Base-by-base conservation (phyloP, 2,888 invertebrate genomes). In the Catocala fraxini region DNA sequence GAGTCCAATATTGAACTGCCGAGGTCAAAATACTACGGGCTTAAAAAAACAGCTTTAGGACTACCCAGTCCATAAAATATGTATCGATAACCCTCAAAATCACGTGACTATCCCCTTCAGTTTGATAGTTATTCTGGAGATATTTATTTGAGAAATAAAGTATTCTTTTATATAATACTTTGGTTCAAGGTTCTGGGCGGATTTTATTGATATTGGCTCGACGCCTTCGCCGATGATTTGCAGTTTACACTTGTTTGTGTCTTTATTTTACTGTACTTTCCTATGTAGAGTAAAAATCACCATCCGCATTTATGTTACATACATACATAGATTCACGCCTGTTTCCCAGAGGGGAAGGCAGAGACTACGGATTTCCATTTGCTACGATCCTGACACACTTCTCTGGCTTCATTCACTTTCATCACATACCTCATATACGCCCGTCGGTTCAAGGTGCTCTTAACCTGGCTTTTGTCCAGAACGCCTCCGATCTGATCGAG, bases 141-240 rank as follows among this genome's bases (percentile, higher is more conserved):
- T 51, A 60, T 55, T 56, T 61, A 61, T 61, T 51, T 25, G 35
- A 49, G 34, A 33, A 56, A 51, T 58, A 56, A 52, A 59, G 49
- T 35, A 46, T 51, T 59, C 54, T 56, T 60, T 43, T 39, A 25
- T 34, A 51, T 53, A 47, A 12, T 52, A 47, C 49, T 46, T 47
- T n/a, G 56, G 71, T 70, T 72, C 63, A 75, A 74, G 65, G 70
- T 58, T 51, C 4, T 47, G 34, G 51, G 52, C 39, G 35, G 12
- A 13, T 49, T 74, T 70, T 72, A 74, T 74, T 70, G 74, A 74
- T 72, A 70, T 75, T 74, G 75, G 75, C 70, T 65, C 70, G 49
- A 68, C 51, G 74, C 75, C 70, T 61, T 42, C 5, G 46, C 49
- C 52, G 64, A 59, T 70, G 72, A 75, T 61, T 72, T 72, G 63